Evolutionary conservation across 2,888 invertebrate genomes (phyloP).

Genomic region (Apamea monoglypha): DNA sequence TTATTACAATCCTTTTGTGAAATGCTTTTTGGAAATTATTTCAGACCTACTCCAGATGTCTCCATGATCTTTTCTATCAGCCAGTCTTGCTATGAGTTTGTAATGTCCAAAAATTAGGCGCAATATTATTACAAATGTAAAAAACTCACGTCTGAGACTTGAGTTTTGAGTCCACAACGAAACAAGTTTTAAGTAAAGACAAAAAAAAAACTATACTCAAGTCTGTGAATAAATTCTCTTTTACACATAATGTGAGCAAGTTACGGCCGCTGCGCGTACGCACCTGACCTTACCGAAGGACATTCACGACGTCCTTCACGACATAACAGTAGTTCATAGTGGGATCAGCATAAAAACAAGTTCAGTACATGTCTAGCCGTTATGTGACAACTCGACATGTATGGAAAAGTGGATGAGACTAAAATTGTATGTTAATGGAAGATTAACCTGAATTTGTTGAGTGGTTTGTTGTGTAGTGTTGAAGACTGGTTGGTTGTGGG

Average conservation of each 20-base stretch:
- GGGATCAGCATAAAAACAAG: conserved; percentile 48
- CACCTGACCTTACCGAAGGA: conserved; percentile 52
- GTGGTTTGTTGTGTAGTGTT: conserved; percentile 26
- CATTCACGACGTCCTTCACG: conserved; percentile 48
- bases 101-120: not conserved
- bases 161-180: too few species aligned
- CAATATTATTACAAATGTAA: too few species aligned
- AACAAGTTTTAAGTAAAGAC: not conserved
- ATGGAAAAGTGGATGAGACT: conserved; percentile 53
- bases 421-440: conserved; percentile 63
- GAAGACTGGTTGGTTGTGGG: not conserved
- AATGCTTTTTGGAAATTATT: not conserved
- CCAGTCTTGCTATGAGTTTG: not conserved
- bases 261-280: conserved; percentile 21
- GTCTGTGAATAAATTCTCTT: conserved; percentile 4
- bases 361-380: conserved; percentile 48
- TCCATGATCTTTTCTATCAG: not conserved
- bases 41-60: not conserved
- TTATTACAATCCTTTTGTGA: not conserved
- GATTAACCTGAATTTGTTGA: conserved; percentile 53
- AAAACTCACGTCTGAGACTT: not conserved
- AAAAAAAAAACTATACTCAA: not conserved
- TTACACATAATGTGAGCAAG: not conserved
- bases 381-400: conserved; percentile 46
- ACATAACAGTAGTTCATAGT: conserved; percentile 48